Conservation (phyloP, 2,888 invertebrate genomes). For the Sphaerophoria rueppellii region DNA sequence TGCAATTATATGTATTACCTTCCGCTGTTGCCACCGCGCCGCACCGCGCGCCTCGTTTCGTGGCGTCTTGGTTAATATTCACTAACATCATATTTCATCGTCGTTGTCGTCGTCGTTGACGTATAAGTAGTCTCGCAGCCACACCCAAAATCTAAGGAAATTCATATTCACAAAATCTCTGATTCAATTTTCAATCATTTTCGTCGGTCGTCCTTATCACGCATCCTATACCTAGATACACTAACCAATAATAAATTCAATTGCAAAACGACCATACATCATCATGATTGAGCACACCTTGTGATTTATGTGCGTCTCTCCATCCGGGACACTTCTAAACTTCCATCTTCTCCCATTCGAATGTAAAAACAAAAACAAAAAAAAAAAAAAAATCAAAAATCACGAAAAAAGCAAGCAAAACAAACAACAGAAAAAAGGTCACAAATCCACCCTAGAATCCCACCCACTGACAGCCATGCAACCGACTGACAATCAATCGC, state of each 20-base stretch:
- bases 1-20: slow-evolving; percentile 53
- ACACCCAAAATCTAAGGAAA: slow-evolving; percentile 53
- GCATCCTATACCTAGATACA: slow-evolving; percentile 10
- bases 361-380: slow-evolving; percentile 24
- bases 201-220: slow-evolving; percentile 31
- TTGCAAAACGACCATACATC: slow-evolving; percentile 29
- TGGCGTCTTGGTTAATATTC: slow-evolving; percentile 38
- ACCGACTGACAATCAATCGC: background rate
- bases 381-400: slow-evolving; percentile 29
- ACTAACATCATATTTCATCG: slow-evolving; percentile 17
- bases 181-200: slow-evolving; percentile 40
- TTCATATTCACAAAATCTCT: slow-evolving; percentile 7
- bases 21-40: background rate
- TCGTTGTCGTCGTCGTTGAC: too few relatives aligned
- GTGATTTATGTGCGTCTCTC: slow-evolving; percentile 19
- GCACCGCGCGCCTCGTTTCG: background rate
- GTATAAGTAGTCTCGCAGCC: slow-evolving; percentile 32
- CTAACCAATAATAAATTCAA: background rate
- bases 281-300: slow-evolving; percentile 35
- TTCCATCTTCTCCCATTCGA: slow-evolving; percentile 16
- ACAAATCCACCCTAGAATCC: background rate
- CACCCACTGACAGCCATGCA: slow-evolving; percentile 40
- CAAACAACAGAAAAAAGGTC: slow-evolving; percentile 35
- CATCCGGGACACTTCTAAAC: slow-evolving; percentile 6
- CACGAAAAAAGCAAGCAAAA: slow-evolving; percentile 38